A percentile compares a stretch with the other conserved stretches of the same genome.
Evolutionary conservation across 2,888 invertebrate genomes (phyloP).

Genomic region (Orchesella flavescens): DNA sequence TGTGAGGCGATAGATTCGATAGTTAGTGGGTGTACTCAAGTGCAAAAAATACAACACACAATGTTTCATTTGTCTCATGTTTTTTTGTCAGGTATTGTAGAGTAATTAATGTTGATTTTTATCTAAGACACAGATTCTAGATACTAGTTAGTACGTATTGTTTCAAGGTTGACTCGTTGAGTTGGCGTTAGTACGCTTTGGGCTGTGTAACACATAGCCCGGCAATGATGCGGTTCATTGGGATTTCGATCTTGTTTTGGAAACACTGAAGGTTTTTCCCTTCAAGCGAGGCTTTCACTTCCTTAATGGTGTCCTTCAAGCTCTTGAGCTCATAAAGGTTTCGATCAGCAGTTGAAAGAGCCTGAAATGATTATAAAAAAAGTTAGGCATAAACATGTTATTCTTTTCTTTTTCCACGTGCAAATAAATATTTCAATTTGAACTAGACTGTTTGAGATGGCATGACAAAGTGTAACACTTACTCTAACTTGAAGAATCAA

Average conservation of each 20-base stretch:
- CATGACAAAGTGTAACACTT: constrained; percentile 21
- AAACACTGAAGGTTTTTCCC: constrained; percentile 85
- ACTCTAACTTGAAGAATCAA: constrained; percentile 88
- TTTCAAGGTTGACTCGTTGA: no score
- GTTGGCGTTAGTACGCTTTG: constrained; percentile 46
- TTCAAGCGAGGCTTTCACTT: constrained; percentile 87
- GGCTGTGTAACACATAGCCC: constrained; percentile 75
- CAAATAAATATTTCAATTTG: background rate
- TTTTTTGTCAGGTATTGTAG: no score
- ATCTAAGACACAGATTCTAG: no score
- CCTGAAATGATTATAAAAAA: no score
- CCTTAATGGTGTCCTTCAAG: constrained; percentile 91
- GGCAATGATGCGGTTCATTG: constrained; percentile 90
- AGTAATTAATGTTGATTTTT: no score
- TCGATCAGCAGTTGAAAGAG: constrained; percentile 84
- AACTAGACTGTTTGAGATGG: background rate
- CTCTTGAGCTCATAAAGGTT: constrained; percentile 93
- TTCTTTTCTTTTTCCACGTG: background rate
- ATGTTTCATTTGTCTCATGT: no score
- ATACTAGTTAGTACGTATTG: no score
- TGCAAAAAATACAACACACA: no score
- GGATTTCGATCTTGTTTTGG: constrained; percentile 91
- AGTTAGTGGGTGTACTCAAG: no score
- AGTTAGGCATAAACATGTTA: constrained; percentile 14
- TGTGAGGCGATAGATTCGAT: no score